Evolutionary conservation across 2,888 invertebrate genomes (phyloP).

Genomic region (Oconnorella tubifera): DNA sequence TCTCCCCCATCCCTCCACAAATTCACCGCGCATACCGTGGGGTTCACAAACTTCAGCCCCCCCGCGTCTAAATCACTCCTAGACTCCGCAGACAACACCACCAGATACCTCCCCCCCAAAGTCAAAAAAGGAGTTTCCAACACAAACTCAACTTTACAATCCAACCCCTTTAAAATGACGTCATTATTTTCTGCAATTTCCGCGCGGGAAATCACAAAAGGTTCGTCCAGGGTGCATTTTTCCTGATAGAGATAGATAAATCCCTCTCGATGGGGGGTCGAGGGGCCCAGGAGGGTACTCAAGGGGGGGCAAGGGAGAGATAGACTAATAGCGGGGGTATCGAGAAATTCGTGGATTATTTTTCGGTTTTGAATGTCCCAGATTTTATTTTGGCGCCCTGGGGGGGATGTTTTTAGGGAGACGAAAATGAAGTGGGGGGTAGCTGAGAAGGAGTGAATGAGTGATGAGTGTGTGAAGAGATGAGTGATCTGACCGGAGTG

Average conservation of each 20-base stretch:
- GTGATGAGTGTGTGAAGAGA: constrained; percentile 49
- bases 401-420: constrained; percentile 39
- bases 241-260: constrained; percentile 39
- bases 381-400: constrained; percentile 44
- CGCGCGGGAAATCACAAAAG: constrained; percentile 39
- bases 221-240: constrained; percentile 38
- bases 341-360: constrained; percentile 49
- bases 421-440: constrained; percentile 46
- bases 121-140: constrained; percentile 47
- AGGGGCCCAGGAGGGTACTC: constrained; percentile 38
- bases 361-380: constrained; percentile 48
- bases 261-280: not conserved
- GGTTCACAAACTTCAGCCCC: constrained; percentile 38
- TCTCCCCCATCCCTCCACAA: not conserved
- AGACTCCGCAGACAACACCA: constrained; percentile 45
- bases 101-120: constrained; percentile 45
- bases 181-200: too few relatives aligned
- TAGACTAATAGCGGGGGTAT: constrained; percentile 43
- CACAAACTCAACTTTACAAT: constrained; percentile 34
- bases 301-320: constrained; percentile 33
- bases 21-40: constrained; percentile 42
- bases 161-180: too few relatives aligned
- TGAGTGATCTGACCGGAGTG: constrained; percentile 47
- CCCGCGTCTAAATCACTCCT: constrained; percentile 37
- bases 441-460: constrained; percentile 44